Base-by-base conservation (phyloP, 2,888 invertebrate species). In the Andrena praecox region DNA sequence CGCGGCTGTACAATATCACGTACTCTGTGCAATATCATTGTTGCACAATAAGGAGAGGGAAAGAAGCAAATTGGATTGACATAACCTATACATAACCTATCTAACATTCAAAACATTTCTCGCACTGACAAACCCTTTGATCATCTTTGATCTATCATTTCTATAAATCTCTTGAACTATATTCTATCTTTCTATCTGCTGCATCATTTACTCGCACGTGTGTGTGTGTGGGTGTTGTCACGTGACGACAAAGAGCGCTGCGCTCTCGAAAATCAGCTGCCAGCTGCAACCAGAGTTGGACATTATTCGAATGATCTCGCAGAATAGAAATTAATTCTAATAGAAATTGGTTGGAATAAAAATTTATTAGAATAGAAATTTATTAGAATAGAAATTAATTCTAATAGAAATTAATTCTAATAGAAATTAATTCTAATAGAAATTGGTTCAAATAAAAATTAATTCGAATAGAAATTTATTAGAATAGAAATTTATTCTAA, bases 81-180 rank as follows among this genome's bases (percentile, higher is more conserved):
- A 75, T 75, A 75, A 75, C 70, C 75, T 75, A 31, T 35, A 35
- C 16, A 75, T 75, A 75, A 75, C 70, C 75, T 75, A 42, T 35
- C 2, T 68, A 50, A 60, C n/a, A 12, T 33, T 50, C n/a, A 20
- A 59, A 50, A 50, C 7, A 60, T n/a, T 50, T 56, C 12, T 31
- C 12, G 2, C n/a, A 16, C 16, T 24, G 20, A 3, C 24, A 56
- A 12, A 16, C 12, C 7, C 27, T 56, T 56, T 16, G 16, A 42
- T 42, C 42, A 42, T 16, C 42, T 42, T 42, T 42, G 16, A 42
- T 42, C 42, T 42, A 16, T 42, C 16, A 42, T 42, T 42, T 42
- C 42, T 42, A 1, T 16, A 4, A 42, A 42, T 42, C 1, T 42
- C 4, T 42, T 16, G 42, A 42, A 16, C 12, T 42, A 42, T 42